Evolutionary conservation across 2,888 invertebrate genomes (phyloP), one percentile per base, ranked within the genome.

Genomic region (Branchinecta sandiegonensis): DNA sequence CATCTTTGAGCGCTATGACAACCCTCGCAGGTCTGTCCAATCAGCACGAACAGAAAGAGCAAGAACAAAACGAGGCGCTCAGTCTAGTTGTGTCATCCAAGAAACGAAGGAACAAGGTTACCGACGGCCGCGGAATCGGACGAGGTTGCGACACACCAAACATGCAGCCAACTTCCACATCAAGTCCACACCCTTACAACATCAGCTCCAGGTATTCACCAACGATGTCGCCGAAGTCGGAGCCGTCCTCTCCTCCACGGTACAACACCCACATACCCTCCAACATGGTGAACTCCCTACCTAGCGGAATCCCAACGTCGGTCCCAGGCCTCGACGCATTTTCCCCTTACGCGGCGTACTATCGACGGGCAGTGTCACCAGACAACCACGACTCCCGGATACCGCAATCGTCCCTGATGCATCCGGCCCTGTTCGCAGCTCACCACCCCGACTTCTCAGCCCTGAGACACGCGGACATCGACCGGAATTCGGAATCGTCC

Each of bases 81-180:
- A 93, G 94, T 77, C 83, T 95, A 74, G 94, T 96, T 70, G 93
- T 95, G 73, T 90, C 91, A 66, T 91, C 92, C 3, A 94, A 94
- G 80, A 95, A 94, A 83, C 95, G 94, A 81, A 84, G 96, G 69
- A 94, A 95, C 77, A 96, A 96, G 88, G 81, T 94, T 75, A 95
- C 95, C 50, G 94, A 94, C 77, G 92, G 93, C 68, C 83, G 94
- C 74, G 90, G 94, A 73, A 92, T 93, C 48, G 63, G 63, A 17
- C 63, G 63, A 10, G 12, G 63, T 56, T 56, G 63, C 11, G 63
- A 56, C n/a, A 56, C 63, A 17, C 63, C 63, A n/a, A 56, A 56
- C 23, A 17, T 56, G 63, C 63, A 17, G 23, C 63, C n/a, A 78
- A 78, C 70, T 79, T 79, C 72, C 72, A 72, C 48, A 81, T 76